phyloP scores from a whole-genome alignment of 2,113 vertebrate species.

The Speoplatyrhinus poulsoni region DNA sequence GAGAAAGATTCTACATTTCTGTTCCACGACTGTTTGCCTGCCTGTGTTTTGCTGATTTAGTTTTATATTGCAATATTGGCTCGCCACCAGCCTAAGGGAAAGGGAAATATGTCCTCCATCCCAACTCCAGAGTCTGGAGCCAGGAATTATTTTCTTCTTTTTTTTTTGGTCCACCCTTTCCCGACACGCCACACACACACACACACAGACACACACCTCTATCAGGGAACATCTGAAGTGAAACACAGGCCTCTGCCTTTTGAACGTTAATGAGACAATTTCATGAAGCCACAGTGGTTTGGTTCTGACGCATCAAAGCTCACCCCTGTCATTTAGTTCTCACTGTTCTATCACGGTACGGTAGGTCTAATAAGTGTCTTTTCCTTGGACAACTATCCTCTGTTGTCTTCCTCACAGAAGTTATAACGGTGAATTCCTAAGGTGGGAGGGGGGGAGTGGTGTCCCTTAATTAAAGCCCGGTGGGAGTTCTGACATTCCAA shows the following conservation, averaged over 20 bases:
- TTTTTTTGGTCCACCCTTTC: conserved; percentile 9
- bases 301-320: conserved; percentile 26
- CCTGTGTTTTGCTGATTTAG: conserved; percentile 51
- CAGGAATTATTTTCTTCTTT: conserved; percentile 41
- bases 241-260: conserved; percentile 49
- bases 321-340: neutral
- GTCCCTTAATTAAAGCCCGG: conserved; percentile 62
- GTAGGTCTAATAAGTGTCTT: conserved; percentile 69
- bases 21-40: conserved; percentile 27
- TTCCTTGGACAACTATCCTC: conserved; percentile 46
- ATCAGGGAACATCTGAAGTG: conserved; percentile 54
- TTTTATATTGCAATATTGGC: conserved; percentile 55
- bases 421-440: conserved; percentile 46
- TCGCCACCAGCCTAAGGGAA: conserved; percentile 27
- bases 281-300: conserved; percentile 58
- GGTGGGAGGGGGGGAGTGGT: conserved; percentile 25
- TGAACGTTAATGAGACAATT: conserved; percentile 66
- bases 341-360: conserved; percentile 54
- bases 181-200: conserved; percentile 31
- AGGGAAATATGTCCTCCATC: neutral
- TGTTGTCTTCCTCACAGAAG: conserved; percentile 10
- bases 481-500: neutral
- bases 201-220: conserved; percentile 24
- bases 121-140: neutral
- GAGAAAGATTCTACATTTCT: conserved; percentile 43